A percentile compares a stretch with the other conserved stretches of the same genome.
phyloP scores from a whole-genome alignment of 2,888 invertebrate genomes.

The Meganola albula region DNA sequence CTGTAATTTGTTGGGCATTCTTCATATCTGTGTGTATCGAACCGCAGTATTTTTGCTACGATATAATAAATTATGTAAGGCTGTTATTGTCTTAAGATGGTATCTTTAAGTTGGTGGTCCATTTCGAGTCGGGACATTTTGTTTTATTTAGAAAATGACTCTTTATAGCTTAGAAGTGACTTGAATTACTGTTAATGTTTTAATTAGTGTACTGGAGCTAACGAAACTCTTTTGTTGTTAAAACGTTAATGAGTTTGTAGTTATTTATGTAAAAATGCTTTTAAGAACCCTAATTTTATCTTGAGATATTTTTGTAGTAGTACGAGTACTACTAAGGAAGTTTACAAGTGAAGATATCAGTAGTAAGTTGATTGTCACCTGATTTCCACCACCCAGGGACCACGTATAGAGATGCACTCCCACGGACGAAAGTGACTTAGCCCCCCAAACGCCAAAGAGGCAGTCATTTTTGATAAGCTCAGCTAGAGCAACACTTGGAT shows the following conservation, averaged over 20 bases:
- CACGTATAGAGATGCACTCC: no score
- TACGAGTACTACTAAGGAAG: no score
- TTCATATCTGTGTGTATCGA: slow-evolving; percentile 21
- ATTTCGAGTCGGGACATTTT: slow-evolving; percentile 35
- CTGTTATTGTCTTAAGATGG: slow-evolving; percentile 62
- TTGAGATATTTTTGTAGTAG: no score
- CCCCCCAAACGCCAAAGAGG: no score
- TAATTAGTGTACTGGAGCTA: slow-evolving; percentile 24
- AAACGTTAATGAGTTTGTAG: background rate
- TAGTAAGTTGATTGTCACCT: no score
- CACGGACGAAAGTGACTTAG: no score
- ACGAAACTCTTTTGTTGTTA: slow-evolving; percentile 22
- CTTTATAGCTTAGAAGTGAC: slow-evolving; percentile 18
- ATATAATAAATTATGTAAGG: slow-evolving; percentile 65
- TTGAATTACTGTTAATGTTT: slow-evolving; percentile 23
- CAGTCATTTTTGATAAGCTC: no score
- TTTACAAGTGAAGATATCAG: no score
- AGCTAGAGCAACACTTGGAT: no score
- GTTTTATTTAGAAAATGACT: slow-evolving; percentile 46
- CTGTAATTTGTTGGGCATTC: slow-evolving; percentile 3
- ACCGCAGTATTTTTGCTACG: slow-evolving; percentile 50
- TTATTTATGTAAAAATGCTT: no score
- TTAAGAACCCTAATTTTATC: no score
- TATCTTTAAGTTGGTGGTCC: slow-evolving; percentile 56
- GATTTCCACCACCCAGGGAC: no score